These are phyloP conservation scores for Trachythela sp. DNA, from an alignment of 64 coral and sea anemone species.

Conservation along the genomic window DNA sequence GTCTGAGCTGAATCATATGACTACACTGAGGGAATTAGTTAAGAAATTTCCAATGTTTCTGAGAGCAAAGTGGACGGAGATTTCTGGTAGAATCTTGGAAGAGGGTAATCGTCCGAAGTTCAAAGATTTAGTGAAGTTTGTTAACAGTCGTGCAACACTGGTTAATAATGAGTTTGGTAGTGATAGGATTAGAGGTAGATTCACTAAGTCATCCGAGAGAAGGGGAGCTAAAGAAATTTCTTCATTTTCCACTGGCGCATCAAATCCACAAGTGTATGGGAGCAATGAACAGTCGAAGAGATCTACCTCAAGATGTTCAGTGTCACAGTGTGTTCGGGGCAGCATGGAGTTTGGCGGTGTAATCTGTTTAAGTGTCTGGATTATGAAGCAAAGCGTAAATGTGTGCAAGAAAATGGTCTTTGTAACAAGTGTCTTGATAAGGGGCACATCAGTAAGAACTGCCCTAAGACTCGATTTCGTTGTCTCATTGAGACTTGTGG, in stretches of 20 bases:
- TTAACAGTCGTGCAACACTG: constrained; percentile 14
- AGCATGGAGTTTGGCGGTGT: constrained; percentile 58
- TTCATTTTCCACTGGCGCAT: neutral
- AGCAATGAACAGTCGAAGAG: neutral
- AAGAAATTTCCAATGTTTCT: constrained; percentile 44
- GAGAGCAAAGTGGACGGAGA: constrained; percentile 37
- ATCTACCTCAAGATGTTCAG: neutral
- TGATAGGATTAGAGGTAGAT: neutral
- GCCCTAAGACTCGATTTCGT: constrained; percentile 39
- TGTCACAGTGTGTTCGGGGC: constrained; percentile 45
- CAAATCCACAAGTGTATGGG: neutral
- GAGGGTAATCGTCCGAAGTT: neutral
- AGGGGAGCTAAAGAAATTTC: neutral
- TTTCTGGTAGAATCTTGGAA: constrained; percentile 35
- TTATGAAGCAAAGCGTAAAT: constrained; percentile 41
- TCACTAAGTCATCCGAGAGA: neutral
- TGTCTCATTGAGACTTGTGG: constrained; percentile 48
- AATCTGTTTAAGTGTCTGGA: constrained; percentile 45
- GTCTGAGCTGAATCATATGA: constrained; percentile 34
- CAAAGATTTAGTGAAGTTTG: constrained; percentile 17
- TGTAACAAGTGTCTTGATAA: constrained; percentile 63
- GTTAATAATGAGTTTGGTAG: constrained; percentile 27
- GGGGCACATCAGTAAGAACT: constrained; percentile 56
- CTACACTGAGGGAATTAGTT: constrained; percentile 27
- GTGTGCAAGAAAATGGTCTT: no score